Conservation (phyloP, 1,140 invertebrate genomes). For the Orchesella cincta region DNA sequence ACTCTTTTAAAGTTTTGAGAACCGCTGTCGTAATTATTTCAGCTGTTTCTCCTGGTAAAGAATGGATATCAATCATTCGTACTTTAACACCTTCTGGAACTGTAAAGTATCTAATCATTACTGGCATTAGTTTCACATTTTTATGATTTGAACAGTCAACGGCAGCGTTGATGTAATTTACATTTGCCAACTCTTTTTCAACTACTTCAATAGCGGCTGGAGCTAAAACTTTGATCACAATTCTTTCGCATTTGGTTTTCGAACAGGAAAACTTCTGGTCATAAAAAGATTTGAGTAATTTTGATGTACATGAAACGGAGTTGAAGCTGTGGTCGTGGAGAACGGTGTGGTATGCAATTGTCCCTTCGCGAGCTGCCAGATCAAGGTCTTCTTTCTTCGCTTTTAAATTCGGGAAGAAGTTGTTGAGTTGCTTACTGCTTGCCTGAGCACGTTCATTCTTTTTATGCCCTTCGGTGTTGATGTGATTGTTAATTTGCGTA, state of each 20-base stretch:
- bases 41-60: constrained; percentile 35
- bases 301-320: constrained; percentile 37
- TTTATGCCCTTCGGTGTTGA: not conserved
- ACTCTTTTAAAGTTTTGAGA: constrained; percentile 26
- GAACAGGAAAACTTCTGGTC: constrained; percentile 6
- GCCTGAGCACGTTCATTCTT: not conserved
- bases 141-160: constrained; percentile 39
- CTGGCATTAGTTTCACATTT: constrained; percentile 31
- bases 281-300: constrained; percentile 30
- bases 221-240: constrained; percentile 22
- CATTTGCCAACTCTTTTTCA: constrained; percentile 31
- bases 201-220: constrained; percentile 19
- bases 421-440: not conserved
- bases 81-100: constrained; percentile 13
- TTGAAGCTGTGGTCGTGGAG: constrained; percentile 38
- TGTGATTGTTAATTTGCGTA: constrained; percentile 33
- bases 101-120: constrained; percentile 34
- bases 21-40: constrained; percentile 10
- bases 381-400: constrained; percentile 10
- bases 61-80: constrained; percentile 18
- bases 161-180: constrained; percentile 34
- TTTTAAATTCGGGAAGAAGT: not conserved
- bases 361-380: constrained; percentile 28
- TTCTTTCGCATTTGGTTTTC: constrained; percentile 37
- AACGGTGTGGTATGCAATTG: constrained; percentile 32